A percentile compares a stretch with the other conserved stretches of the same genome.
Conservation (phyloP, 2,888 invertebrate genomes). For the Clanis bilineata region DNA sequence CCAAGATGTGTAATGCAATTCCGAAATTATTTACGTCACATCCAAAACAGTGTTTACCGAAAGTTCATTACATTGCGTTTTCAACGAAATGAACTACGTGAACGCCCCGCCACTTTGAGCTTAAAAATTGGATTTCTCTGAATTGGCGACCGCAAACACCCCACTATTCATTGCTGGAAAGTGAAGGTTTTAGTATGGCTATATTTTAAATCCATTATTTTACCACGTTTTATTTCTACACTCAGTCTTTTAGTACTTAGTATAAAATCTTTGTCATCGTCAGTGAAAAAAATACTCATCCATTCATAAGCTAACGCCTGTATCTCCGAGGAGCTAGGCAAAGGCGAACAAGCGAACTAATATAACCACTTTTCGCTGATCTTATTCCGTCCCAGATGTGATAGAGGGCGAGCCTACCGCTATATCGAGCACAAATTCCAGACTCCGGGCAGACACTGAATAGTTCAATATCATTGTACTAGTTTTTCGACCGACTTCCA, state of each 20-base stretch:
- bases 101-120: not conserved
- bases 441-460: too few species aligned
- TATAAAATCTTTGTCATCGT: not conserved
- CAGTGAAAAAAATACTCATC: not conserved
- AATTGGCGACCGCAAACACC: not conserved
- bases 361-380: too few species aligned
- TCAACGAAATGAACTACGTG: constrained; percentile 10
- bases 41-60: not conserved
- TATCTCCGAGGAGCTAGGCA: too few species aligned
- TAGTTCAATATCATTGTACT: too few species aligned
- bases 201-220: not conserved
- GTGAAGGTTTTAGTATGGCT: constrained; percentile 1
- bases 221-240: not conserved
- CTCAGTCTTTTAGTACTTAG: not conserved
- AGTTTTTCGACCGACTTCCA: too few species aligned
- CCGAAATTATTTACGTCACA: not conserved
- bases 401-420: too few species aligned
- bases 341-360: too few species aligned
- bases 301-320: too few species aligned
- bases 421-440: too few species aligned
- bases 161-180: not conserved
- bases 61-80: constrained; percentile 3
- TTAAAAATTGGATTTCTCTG: constrained; percentile 12
- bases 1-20: not conserved
- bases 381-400: too few species aligned